A percentile compares a stretch with the other conserved stretches of the same genome.
phyloP scores from a whole-genome alignment of 1,140 invertebrate genomes.

The Tenebrio molitor region DNA sequence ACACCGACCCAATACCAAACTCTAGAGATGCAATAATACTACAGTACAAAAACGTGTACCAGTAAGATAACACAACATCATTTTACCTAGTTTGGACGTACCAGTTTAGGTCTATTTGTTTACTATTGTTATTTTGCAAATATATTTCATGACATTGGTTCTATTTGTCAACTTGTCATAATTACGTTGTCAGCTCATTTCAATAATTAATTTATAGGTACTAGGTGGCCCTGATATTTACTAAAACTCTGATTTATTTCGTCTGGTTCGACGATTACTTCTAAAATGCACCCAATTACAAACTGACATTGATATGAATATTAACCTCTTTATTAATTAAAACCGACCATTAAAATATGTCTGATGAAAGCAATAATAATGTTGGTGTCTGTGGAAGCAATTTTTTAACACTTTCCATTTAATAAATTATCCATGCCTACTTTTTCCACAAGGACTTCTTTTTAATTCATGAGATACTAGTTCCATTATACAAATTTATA shows the following conservation, averaged over 20 bases:
- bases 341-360: neutral
- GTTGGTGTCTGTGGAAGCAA: neutral
- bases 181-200: conserved; percentile 13
- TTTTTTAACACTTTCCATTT: conserved; percentile 27
- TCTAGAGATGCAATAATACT: too few species aligned
- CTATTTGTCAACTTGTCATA: neutral
- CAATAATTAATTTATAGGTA: conserved; percentile 18
- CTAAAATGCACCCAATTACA: neutral
- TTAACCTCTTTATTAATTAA: conserved; percentile 37
- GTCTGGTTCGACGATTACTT: conserved; percentile 20
- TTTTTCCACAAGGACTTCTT: neutral
- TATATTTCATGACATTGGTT: neutral
- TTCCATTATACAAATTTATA: conserved; percentile 21
- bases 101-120: too few species aligned
- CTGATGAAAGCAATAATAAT: conserved; percentile 9
- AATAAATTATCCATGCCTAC: conserved; percentile 4
- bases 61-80: too few species aligned
- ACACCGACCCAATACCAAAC: too few species aligned
- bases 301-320: conserved; percentile 32
- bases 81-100: too few species aligned
- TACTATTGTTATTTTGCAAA: too few species aligned
- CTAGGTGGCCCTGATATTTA: conserved; percentile 31
- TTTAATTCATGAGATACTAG: conserved; percentile 12
- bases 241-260: conserved; percentile 20
- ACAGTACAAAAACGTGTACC: too few species aligned